Evolutionary conservation across 2,888 invertebrate genomes (phyloP).

Genomic region (Dioctria linearis): DNA sequence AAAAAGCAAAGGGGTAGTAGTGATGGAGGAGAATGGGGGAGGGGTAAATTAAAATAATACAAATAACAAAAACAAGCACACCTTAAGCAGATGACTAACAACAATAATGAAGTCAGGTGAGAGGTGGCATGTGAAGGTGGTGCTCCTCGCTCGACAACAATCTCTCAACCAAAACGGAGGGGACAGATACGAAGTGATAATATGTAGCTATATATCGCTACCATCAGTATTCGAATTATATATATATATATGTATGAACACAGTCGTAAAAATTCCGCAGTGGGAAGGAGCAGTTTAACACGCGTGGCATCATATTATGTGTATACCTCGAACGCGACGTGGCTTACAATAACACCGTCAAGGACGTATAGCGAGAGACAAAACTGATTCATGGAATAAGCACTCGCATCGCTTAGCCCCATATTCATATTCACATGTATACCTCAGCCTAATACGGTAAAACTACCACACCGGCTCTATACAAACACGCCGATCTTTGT

Average conservation of each 20-base stretch:
- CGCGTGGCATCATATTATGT: slow-evolving; percentile 25
- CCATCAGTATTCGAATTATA: too few relatives aligned
- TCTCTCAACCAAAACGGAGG: slow-evolving; percentile 9
- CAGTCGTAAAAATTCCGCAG: too few relatives aligned
- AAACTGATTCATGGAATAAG: slow-evolving; percentile 23
- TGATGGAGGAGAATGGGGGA: too few relatives aligned
- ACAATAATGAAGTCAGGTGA: slow-evolving; percentile 6
- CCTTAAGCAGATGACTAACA: neutral
- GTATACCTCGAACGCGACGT: neutral
- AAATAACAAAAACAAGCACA: neutral
- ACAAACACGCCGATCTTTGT: slow-evolving; percentile 1
- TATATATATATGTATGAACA: too few relatives aligned
- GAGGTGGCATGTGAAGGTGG: neutral
- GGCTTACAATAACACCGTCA: slow-evolving; percentile 5
- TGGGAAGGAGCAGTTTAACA: neutral
- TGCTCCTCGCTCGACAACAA: slow-evolving; percentile 20
- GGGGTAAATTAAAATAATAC: neutral
- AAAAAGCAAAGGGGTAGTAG: neutral
- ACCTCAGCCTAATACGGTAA: too few relatives aligned
- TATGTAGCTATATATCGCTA: neutral
- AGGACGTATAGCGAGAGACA: slow-evolving; percentile 10
- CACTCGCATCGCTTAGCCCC: neutral
- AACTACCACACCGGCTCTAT: neutral
- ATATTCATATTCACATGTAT: neutral
- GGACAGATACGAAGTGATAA: slow-evolving; percentile 1